Evolutionary conservation across 2,797 vertebrate genomes (phyloP), one percentile per base, ranked within the genome.

Genomic region (Erpetoichthys calabaricus): DNA sequence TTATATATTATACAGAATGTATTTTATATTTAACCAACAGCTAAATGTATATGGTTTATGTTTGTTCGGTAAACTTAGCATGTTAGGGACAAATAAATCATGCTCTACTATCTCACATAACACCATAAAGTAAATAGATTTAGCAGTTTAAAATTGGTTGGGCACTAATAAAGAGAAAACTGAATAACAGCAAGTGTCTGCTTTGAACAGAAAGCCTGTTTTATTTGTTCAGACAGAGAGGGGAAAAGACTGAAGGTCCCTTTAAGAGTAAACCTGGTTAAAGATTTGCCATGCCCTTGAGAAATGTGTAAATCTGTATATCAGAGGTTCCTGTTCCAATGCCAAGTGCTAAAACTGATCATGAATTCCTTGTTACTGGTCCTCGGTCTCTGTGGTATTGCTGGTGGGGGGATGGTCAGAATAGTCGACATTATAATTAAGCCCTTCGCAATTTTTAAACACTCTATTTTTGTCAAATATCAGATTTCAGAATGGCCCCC

Each of bases 371-470:
- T 68, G 60, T 63, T 62, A 61, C 59, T 43, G 67, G 67, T 71
- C 56, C 63, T 56, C 43, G 9, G 63, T 70, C 66, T 76, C 69
- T 8, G 70, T 65, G 67, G 67, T 67, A 62, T 69, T 68, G 71
- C 75, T 71, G 63, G 74, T 66, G 63, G 63, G 61, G 64, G 69
- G 64, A 25, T 53, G 45, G 66, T 63, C 1, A 4, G 59, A 66
- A 55, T 64, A 68, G 67, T 65, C 67, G 66, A 66, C 67, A 75
- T 72, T 75, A 79, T 77, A 78, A 80, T 78, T 75, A 80, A 73
- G 64, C 65, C 69, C 64, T 64, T 67, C 63, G 62, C 70, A 62
- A 59, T 7, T 58, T 58, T 58, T 58, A 58, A 58, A 62, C 53
- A 62, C 60, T 25, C 25, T 45, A 53, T 47, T 53, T 57, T 57